Conservation (phyloP, 2,888 invertebrate species). For the Zele albiditarsus region DNA sequence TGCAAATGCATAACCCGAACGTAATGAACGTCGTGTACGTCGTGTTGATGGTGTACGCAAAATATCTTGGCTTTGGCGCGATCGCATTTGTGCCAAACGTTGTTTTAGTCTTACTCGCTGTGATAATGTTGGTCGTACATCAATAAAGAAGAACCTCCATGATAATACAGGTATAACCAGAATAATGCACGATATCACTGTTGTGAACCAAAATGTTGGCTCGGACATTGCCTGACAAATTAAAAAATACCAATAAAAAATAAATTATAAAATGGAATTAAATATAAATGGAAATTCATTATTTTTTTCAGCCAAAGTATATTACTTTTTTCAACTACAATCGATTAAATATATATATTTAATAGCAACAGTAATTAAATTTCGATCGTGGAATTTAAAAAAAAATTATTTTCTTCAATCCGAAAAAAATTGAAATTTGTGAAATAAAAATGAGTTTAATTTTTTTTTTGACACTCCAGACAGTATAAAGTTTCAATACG, state of each 20-base stretch:
- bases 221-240: slow-evolving; percentile 85
- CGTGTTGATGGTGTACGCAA: slow-evolving; percentile 90
- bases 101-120: slow-evolving; percentile 92
- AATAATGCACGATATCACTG: slow-evolving; percentile 85
- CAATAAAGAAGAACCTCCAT: slow-evolving; percentile 95
- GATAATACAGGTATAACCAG: slow-evolving; percentile 94
- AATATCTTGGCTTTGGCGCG: slow-evolving; percentile 84
- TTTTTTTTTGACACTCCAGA: too few species aligned
- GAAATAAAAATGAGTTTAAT: too few species aligned
- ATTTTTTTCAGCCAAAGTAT: too few species aligned
- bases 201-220: slow-evolving; percentile 91
- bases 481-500: too few species aligned
- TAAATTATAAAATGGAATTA: too few species aligned
- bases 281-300: too few species aligned
- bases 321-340: too few species aligned
- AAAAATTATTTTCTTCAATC: too few species aligned
- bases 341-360: too few species aligned
- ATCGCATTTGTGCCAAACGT: slow-evolving; percentile 79
- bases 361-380: too few species aligned
- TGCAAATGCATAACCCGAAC: slow-evolving; percentile 98
- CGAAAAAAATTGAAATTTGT: too few species aligned
- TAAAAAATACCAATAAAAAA: slow-evolving; percentile 10
- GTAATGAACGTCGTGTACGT: slow-evolving; percentile 90
- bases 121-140: slow-evolving; percentile 92
- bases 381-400: too few species aligned